Evolutionary conservation across 2,797 vertebrate genomes (phyloP), one percentile per base, ranked within the genome.

Genomic region (Enteromius viviparus): DNA sequence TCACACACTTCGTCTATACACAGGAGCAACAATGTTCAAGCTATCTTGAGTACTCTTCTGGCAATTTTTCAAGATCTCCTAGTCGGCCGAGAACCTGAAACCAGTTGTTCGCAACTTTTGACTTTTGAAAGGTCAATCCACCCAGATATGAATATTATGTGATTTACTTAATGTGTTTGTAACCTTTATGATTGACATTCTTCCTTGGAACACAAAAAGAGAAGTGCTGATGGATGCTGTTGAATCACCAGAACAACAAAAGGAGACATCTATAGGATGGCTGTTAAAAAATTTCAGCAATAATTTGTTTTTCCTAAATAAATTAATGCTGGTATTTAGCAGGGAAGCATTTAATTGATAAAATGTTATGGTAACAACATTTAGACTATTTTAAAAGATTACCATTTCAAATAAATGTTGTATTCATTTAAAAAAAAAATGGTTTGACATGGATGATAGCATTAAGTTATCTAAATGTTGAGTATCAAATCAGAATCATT

Each of bases 1-100:
- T 81, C 29, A 6, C 60, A 49, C 60, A 8, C 26, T 74, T 81
- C 62, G 42, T 15, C 70, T 65, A 58, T 62, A 62, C 78, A 29
- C 32, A 60, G 53, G 23, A 45, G 49, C 53, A 47, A 5, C 9
- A 10, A 5, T 26, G 15, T 70, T 71, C 19, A 47, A 72, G 14
- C 37, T 34, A 26, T 71, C 78, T 64, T 53, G 55, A 12, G 80
- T 21, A 21, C 65, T 37, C 42, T 12, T 29, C 45, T 81, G 66
- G 29, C 58, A 74, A n/a, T 2, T 66, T 75, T 51, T 19, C 34
- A 82, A 32, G 34, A 51, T 65, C 47, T 75, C 1, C 1, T 51
- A 60, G 19, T 60, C 23, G 23, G 40, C 17, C 5, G 23, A 72
- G 7, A 62, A 34, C 9, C 26, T 37, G 3, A 51, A 62, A 62